Conservation (phyloP, 2,888 invertebrate species). For the Linyphia triangularis region DNA sequence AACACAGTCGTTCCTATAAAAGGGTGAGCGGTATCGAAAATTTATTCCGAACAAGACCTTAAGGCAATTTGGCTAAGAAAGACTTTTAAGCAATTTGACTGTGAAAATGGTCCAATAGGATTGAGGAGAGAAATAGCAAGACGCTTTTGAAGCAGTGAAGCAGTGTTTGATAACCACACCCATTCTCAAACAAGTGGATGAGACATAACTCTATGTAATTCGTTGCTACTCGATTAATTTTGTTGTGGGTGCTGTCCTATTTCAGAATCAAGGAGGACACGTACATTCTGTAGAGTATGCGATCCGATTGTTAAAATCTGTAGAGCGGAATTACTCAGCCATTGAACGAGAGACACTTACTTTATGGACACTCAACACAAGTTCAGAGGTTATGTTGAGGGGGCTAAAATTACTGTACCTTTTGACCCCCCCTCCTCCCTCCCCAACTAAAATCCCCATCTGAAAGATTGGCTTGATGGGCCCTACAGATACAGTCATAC, state of each 20-base stretch:
- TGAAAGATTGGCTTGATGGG: slow-evolving; percentile 11
- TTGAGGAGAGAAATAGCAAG: not conserved
- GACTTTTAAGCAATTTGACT: no score
- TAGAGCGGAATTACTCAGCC: slow-evolving; percentile 69
- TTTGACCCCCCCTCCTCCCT: slow-evolving; percentile 63
- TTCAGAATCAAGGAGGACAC: no score
- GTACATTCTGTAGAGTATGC: slow-evolving; percentile 61
- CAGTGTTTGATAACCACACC: not conserved
- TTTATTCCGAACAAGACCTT: not conserved
- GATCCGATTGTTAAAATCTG: not conserved
- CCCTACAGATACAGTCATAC: slow-evolving; percentile 4
- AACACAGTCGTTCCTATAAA: slow-evolving; percentile 10
- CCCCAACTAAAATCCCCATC: slow-evolving; percentile 31
- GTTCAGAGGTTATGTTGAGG: not conserved
- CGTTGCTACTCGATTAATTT: not conserved
- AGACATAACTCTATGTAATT: no score
- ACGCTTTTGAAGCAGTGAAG: not conserved
- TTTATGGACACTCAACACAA: slow-evolving; percentile 55
- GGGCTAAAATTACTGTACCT: slow-evolving; percentile 33
- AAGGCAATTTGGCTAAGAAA: slow-evolving; percentile 28
- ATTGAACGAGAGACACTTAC: slow-evolving; percentile 66
- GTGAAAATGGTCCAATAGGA: no score
- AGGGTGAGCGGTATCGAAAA: no score
- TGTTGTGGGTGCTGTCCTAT: no score
- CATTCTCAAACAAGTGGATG: no score